These are phyloP conservation scores for Bos taurus DNA, from an alignment of 2,113 vertebrate species.

Conservation along the genomic window DNA sequence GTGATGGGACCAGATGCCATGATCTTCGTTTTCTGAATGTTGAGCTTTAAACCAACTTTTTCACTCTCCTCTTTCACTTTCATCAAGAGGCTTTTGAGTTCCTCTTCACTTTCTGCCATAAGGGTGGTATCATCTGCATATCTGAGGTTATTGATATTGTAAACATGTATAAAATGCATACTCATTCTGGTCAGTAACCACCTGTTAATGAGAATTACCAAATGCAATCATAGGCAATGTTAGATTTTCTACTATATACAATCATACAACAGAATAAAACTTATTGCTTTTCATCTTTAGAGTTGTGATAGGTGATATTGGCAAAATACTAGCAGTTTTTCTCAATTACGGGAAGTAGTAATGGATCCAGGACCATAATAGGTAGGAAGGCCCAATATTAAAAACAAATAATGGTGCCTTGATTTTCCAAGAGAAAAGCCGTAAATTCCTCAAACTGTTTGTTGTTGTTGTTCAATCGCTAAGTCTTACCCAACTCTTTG, in stretches of 20 bases:
- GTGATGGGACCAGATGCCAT: too few species aligned
- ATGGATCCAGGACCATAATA: background rate
- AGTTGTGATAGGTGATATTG: background rate
- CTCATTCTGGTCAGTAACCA: background rate
- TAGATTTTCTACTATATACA: background rate
- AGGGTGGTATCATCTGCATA: too few species aligned
- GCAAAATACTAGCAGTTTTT: background rate
- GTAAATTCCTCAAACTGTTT: background rate
- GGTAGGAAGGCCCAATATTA: background rate
- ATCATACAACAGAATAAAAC: slow-evolving; percentile 8
- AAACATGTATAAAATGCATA: background rate
- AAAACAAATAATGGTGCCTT: background rate
- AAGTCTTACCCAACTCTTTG: background rate
- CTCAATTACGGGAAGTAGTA: background rate
- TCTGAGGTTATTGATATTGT: too few species aligned
- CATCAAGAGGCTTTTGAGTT: too few species aligned
- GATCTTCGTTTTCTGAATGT: too few species aligned
- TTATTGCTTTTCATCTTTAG: background rate
- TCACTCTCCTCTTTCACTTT: too few species aligned
- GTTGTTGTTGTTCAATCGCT: background rate
- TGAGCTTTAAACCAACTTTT: too few species aligned
- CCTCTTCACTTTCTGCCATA: too few species aligned
- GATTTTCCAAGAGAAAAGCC: background rate
- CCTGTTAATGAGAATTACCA: background rate
- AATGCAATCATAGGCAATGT: background rate